phyloP scores from a whole-genome alignment of 1,140 invertebrate genomes.

The Trichonephila clavipes region DNA sequence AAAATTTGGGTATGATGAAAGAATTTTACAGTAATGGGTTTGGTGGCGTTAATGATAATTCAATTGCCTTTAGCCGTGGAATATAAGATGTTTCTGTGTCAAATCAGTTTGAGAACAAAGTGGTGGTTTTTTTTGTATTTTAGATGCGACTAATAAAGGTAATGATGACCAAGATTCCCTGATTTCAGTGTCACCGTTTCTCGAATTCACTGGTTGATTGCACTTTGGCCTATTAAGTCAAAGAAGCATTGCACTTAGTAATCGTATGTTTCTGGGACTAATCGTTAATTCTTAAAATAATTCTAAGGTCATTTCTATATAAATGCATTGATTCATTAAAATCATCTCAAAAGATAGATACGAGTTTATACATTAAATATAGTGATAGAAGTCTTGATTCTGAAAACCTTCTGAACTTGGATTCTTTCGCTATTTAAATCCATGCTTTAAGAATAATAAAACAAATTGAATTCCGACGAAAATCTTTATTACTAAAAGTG shows the following conservation, averaged over 20 bases:
- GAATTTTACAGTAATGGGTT: not conserved
- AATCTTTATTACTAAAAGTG: too few relatives aligned
- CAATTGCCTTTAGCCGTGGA: not conserved
- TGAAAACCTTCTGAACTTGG: too few relatives aligned
- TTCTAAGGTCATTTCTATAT: too few relatives aligned
- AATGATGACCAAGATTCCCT: conserved; percentile 13
- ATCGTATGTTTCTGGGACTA: not conserved
- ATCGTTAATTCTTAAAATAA: not conserved
- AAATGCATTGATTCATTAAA: too few relatives aligned
- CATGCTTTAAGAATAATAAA: too few relatives aligned
- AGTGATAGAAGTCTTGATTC: too few relatives aligned
- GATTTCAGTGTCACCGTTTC: not conserved
- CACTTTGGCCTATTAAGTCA: conserved; percentile 4
- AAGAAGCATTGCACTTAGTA: not conserved
- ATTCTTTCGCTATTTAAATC: too few relatives aligned
- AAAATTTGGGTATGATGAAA: not conserved
- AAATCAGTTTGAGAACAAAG: not conserved
- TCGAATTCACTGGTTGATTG: not conserved
- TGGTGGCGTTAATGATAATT: not conserved
- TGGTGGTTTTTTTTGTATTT: not conserved
- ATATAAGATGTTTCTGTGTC: not conserved
- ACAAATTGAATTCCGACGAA: too few relatives aligned
- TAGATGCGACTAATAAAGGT: not conserved
- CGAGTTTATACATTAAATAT: too few relatives aligned
- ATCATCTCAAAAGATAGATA: too few relatives aligned